Base-by-base conservation (phyloP, 1,140 invertebrate species). In the Ooceraea biroi region DNA sequence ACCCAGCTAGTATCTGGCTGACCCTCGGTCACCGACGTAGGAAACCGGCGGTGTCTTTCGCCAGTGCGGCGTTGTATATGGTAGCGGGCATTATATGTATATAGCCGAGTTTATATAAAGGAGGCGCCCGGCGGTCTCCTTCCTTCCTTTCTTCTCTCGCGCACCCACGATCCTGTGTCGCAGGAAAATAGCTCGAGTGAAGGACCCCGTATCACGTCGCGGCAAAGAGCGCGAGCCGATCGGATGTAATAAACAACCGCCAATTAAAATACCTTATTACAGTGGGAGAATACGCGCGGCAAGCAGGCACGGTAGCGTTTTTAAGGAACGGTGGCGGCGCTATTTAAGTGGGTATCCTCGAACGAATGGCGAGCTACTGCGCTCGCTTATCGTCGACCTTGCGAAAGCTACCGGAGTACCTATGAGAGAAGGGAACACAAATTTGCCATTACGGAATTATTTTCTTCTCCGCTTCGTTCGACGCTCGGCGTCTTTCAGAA, bases 251-350 rank as follows among this genome's bases (percentile, higher is more conserved):
- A 88, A 69, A 92, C 88, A 87, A 86, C 84, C 60, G 88, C 90
- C 90, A 93, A 93, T 93, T 93, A 92, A 93, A 93, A 93, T 93
- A 91, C 92, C 91, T 92, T 92, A 92, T 91, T 93, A 93, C 83
- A 83, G 84, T 83, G 82, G 85, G 88, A 92, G 90, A 91, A 92
- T 92, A 88, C 86, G 74, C 48, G 30, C 7, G 76, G 83, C 19
- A 36, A 46, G 41, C 57, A 48, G 74, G 72, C 76, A 36, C 36
- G n/a, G 36, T 36, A 36, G 41, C 66, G 84, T 78, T 88, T 87
- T 91, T 85, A 83, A 85, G 84, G 71, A 73, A 77, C 77, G 85
- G 69, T 63, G 63, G 63, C 77, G 50, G 44, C 12, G 65, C 50
- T 46, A 58, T 57, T 80, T 80, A 71, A 88, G 83, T 83, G 78